These are phyloP conservation scores for Limonius californicus DNA, from an alignment of 1,140 invertebrate genomes.

Conservation along the genomic window DNA sequence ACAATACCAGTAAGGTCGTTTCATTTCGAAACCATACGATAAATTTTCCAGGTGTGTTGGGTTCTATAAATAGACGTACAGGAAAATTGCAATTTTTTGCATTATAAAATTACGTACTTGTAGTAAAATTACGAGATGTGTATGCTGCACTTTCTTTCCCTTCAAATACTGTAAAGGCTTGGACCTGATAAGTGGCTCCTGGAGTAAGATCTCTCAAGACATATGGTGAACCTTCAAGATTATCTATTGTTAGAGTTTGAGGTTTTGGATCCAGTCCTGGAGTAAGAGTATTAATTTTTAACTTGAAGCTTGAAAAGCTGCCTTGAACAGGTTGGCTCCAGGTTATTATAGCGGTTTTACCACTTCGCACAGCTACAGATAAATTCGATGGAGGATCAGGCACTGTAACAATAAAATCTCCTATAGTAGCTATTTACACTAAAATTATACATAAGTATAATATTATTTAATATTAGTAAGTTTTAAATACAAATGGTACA, in stretches of 20 bases:
- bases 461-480: too few species aligned
- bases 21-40: slow-evolving; percentile 96
- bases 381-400: slow-evolving; percentile 86
- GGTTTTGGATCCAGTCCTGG: slow-evolving; percentile 56
- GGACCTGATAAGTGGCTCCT: slow-evolving; percentile 85
- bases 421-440: too few species aligned
- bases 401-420: slow-evolving; percentile 55
- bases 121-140: slow-evolving; percentile 87
- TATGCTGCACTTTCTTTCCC: slow-evolving; percentile 86
- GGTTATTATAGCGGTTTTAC: slow-evolving; percentile 78
- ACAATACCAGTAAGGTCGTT: slow-evolving; percentile 87
- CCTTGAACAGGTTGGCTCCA: slow-evolving; percentile 80
- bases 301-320: slow-evolving; percentile 75
- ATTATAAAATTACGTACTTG: slow-evolving; percentile 61
- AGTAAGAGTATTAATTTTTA: slow-evolving; percentile 66
- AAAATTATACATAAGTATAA: too few species aligned
- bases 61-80: slow-evolving; percentile 60
- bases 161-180: slow-evolving; percentile 83
- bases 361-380: slow-evolving; percentile 72
- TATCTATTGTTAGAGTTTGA: slow-evolving; percentile 64
- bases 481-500: too few species aligned
- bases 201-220: slow-evolving; percentile 76
- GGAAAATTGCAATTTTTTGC: background rate
- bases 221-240: slow-evolving; percentile 62
- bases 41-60: slow-evolving; percentile 93